phyloP scores from a whole-genome alignment of 2,113 vertebrate genomes.

The Anas platyrhynchos region DNA sequence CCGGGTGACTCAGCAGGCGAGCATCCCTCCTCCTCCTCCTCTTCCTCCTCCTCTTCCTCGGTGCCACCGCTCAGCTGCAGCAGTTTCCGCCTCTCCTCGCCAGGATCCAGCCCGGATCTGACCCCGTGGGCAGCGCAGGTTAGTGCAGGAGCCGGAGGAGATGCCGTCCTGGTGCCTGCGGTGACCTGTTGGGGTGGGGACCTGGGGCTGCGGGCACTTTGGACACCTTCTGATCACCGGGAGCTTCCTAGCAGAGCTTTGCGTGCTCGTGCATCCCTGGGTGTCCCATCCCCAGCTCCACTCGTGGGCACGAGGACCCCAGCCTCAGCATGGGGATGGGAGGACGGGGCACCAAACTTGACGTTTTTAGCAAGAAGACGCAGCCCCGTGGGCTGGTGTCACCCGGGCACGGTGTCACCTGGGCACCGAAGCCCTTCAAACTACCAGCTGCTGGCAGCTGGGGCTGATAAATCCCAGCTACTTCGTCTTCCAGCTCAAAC shows the following conservation, averaged over 20 bases:
- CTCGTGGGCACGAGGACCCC: background rate
- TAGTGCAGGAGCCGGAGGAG: background rate
- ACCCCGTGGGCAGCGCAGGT: background rate
- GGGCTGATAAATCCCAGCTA: background rate
- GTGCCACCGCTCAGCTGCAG: background rate
- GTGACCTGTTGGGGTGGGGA: background rate
- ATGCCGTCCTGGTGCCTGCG: background rate
- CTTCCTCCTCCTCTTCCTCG: background rate
- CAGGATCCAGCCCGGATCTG: background rate
- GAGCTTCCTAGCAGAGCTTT: background rate
- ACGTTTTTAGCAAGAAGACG: background rate
- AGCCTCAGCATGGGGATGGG: background rate
- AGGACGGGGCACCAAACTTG: background rate
- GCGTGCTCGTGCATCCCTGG: background rate
- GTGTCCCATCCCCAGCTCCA: background rate
- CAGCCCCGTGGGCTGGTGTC: background rate
- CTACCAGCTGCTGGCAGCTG: accelerated
- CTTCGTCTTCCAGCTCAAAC: background rate
- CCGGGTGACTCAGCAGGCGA: background rate
- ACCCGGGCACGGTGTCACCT: background rate
- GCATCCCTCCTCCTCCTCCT: background rate
- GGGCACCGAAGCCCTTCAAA: background rate
- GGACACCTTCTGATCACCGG: no score
- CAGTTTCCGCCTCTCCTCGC: slow-evolving; percentile 6
- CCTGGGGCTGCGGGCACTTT: background rate